phyloP scores from a whole-genome alignment of 2,888 invertebrate species.

The Megaustenia siamemsis region DNA sequence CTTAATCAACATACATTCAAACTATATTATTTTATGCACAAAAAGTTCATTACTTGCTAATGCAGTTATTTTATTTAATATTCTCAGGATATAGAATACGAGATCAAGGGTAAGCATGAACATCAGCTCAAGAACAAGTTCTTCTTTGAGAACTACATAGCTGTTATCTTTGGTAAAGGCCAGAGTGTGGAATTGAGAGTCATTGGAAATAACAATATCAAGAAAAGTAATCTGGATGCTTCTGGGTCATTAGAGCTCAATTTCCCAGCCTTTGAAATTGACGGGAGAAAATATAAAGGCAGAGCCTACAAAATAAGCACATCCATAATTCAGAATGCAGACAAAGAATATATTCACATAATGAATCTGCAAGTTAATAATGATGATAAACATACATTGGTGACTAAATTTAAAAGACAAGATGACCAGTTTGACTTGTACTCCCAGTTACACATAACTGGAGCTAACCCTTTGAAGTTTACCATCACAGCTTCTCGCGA shows the following conservation, averaged over 20 bases:
- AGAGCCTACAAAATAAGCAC: constrained; percentile 31
- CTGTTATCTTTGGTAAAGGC: constrained; percentile 53
- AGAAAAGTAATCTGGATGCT: constrained; percentile 28
- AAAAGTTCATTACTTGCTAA: not conserved
- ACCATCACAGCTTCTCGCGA: constrained; percentile 21
- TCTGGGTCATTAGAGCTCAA: constrained; percentile 45
- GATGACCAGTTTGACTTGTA: constrained; percentile 36
- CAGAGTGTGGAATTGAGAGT: constrained; percentile 48
- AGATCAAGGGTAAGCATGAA: constrained; percentile 57
- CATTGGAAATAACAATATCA: constrained; percentile 29
- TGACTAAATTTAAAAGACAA: constrained; percentile 42
- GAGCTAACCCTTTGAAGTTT: constrained; percentile 23
- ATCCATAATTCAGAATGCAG: constrained; percentile 2
- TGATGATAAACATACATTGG: constrained; percentile 34
- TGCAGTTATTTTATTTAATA: not conserved
- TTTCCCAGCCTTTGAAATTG: constrained; percentile 33
- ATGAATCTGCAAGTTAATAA: constrained; percentile 38
- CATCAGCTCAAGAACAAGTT: constrained; percentile 47
- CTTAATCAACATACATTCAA: too few species aligned
- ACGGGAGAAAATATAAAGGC: constrained; percentile 6
- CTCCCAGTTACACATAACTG: constrained; percentile 31
- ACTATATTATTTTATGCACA: too few species aligned
- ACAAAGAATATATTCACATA: constrained; percentile 51
- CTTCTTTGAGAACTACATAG: constrained; percentile 49
- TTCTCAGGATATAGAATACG: constrained; percentile 51